Base-by-base conservation (phyloP, 2,888 invertebrate genomes). In the Sphinx pinastri region DNA sequence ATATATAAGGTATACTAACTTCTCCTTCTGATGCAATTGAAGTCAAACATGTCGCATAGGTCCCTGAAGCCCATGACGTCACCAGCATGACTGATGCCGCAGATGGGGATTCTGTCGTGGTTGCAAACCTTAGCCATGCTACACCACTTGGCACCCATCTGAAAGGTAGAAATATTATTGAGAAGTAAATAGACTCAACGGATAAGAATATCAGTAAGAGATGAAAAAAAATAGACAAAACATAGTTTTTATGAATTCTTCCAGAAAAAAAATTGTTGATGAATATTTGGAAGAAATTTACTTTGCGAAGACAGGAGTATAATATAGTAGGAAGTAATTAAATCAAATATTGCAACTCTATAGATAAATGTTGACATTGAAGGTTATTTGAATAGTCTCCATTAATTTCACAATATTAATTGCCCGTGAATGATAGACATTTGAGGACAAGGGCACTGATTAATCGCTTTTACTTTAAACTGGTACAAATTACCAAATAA, bases 81-180 rank as follows among this genome's bases (percentile, higher is more conserved):
- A 0, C 93, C 93, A 0, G 93, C 90, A 77, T 93, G 93, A 81
- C 89, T 93, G 66, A 90, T 77, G 1, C 93, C 93, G 70, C 93
- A 94, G 67, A 91, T 81, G 0, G 93, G 93, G 19, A 93, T 88
- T 10, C 93, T 88, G 79, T 94, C 93, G 75, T 94, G 93, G 82
- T 93, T 93, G 82, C 93, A 94, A 5, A 88, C 88, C 75, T 93
- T 93, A 0, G 93, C 93, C 93, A 93, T 92, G 77, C 90, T 87
- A 81, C 93, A 94, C 93, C 93, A 94, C 76, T 93, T 94, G 0
- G 90, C 82, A 0, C 92, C 89, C 91, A 91, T 92, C 93, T 93
- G 79, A 3, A 70, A 73, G 60, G 63, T 55, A 47, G 31, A 59
- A 69, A 63, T 10, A 54, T 4, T 16, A 47, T 59, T 2, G 73